Conservation (phyloP, 2,888 invertebrate genomes). For the Himalopsyche japonica region DNA sequence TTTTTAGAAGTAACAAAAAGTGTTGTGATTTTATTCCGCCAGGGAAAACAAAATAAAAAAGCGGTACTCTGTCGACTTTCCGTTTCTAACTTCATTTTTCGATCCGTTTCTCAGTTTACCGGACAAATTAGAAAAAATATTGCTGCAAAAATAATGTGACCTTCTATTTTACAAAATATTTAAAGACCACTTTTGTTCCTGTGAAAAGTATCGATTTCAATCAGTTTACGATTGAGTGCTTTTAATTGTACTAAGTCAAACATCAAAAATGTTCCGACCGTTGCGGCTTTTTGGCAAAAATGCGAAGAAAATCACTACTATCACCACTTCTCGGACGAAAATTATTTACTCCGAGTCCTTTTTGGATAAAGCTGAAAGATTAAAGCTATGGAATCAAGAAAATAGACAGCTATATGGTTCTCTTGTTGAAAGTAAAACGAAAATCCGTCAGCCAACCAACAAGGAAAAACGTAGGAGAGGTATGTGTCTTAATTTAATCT, state of each 20-base stretch:
- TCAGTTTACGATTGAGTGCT: background rate
- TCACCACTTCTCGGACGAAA: slow-evolving; percentile 50
- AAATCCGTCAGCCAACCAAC: slow-evolving; percentile 46
- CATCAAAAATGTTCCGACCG: slow-evolving; percentile 30
- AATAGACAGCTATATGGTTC: slow-evolving; percentile 58
- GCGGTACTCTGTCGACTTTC: background rate
- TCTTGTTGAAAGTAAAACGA: slow-evolving; percentile 53
- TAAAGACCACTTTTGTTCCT: background rate
- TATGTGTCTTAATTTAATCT: background rate
- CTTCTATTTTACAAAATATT: slow-evolving; percentile 13
- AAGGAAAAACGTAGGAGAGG: slow-evolving; percentile 36
- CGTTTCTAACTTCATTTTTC: background rate
- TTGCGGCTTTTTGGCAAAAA: slow-evolving; percentile 25
- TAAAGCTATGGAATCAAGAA: slow-evolving; percentile 57
- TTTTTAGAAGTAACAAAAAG: too few relatives aligned
- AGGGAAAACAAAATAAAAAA: background rate
- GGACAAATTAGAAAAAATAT: background rate
- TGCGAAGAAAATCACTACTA: slow-evolving; percentile 14
- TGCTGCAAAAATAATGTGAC: slow-evolving; percentile 13
- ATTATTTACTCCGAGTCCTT: slow-evolving; percentile 50
- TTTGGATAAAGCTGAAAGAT: slow-evolving; percentile 53
- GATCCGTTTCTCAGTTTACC: background rate
- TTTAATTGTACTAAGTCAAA: background rate
- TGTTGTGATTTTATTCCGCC: background rate
- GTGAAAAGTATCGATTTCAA: background rate